These are phyloP conservation scores for Bombus superbus DNA, from an alignment of 1,140 invertebrate genomes.

Conservation along the genomic window DNA sequence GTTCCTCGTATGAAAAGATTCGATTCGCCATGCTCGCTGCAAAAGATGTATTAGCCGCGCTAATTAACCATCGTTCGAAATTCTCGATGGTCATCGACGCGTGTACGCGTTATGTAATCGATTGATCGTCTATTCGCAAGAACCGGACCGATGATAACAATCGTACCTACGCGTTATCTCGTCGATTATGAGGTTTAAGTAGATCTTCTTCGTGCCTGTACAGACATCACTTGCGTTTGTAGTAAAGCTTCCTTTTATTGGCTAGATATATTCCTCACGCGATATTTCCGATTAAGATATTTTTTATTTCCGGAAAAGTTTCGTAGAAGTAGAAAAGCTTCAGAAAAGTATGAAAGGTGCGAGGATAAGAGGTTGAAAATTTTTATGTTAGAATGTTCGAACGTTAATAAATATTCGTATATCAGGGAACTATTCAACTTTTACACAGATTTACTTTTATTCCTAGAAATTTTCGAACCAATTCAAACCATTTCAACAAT, in stretches of 20 bases:
- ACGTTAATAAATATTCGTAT: neutral
- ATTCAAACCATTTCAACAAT: too few species aligned
- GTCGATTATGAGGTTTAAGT: neutral
- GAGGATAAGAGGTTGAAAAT: neutral
- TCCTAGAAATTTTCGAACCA: too few species aligned
- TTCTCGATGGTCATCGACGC: slow-evolving; percentile 8
- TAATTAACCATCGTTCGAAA: slow-evolving; percentile 24
- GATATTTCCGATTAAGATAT: neutral
- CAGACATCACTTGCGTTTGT: neutral
- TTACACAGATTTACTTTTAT: too few species aligned
- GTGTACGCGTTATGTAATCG: neutral
- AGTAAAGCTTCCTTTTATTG: neutral
- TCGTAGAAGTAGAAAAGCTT: neutral
- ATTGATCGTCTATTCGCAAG: neutral
- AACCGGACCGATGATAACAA: neutral
- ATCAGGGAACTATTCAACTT: neutral
- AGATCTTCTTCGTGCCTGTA: neutral
- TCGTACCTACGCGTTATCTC: neutral
- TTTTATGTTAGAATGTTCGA: neutral
- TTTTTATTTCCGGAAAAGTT: neutral
- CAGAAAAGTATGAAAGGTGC: neutral
- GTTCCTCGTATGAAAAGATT: neutral
- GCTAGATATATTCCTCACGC: neutral
- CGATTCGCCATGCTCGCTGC: neutral
- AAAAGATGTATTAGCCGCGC: neutral